Evolutionary conservation across 1,140 invertebrate genomes (phyloP).

Genomic region (Caenorhabditis latens): DNA sequence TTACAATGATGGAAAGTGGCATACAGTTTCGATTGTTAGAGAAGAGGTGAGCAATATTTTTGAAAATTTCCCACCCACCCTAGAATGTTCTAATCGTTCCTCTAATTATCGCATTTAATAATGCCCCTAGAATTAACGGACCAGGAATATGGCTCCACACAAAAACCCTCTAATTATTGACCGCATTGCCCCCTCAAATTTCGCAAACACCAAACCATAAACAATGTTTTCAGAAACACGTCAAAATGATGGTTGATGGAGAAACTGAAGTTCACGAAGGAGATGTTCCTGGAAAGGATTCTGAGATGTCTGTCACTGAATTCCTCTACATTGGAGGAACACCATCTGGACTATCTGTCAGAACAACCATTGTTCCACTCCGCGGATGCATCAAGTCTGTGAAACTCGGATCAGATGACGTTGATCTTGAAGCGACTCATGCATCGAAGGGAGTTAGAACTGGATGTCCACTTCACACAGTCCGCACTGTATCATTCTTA

Average conservation of each 20-base stretch:
- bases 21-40: constrained; percentile 67
- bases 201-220: constrained; percentile 50
- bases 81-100: too few species aligned
- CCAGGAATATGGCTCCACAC: too few species aligned
- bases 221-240: constrained; percentile 67
- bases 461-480: constrained; percentile 87
- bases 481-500: constrained; percentile 79
- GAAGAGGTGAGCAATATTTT: constrained; percentile 55
- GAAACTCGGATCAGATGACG: constrained; percentile 82
- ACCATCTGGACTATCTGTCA: constrained; percentile 69
- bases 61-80: too few species aligned
- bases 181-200: too few species aligned
- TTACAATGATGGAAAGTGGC: constrained; percentile 77
- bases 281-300: constrained; percentile 78
- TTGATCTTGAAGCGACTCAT: constrained; percentile 86
- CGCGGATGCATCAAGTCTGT: constrained; percentile 93
- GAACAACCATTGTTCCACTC: constrained; percentile 83
- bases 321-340: constrained; percentile 88
- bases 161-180: too few species aligned
- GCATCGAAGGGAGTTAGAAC: constrained; percentile 85
- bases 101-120: too few species aligned
- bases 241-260: constrained; percentile 73
- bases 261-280: constrained; percentile 70
- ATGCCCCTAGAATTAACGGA: too few species aligned
- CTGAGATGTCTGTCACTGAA: constrained; percentile 81